Evolutionary conservation across 2,113 vertebrate genomes (phyloP), one percentile per base, ranked within the genome.

Genomic region (Pseudolaguvia tuberculata): DNA sequence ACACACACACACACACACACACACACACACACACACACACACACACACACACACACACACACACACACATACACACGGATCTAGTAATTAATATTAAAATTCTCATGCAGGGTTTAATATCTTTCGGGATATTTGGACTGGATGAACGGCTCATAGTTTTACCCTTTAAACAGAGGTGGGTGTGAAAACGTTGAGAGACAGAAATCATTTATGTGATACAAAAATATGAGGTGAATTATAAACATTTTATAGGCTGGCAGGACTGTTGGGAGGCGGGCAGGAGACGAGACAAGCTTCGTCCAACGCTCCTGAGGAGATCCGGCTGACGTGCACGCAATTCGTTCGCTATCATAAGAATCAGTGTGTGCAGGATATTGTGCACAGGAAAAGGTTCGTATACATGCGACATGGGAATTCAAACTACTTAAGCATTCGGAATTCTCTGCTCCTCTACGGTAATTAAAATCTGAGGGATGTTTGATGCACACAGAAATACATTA

Each of bases 251-350:
- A 98, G 95, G 78, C 83, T 98, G 84, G 89, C 91, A 61, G 87
- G 92, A 70, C 84, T 97, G 31, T 96, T 93, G 93, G 90, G 90
- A 85, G 91, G 92, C 67, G 42, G 70, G 2, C 81, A 82, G 23
- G 86, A 87, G 78, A 89, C 72, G 14, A 73, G 68, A 84, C 86
- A 69, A 80, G 73, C 45, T 25, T 89, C 86, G 81, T 88, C 85
- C 47, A 84, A 62, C 47, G 85, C 93, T 50, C 91, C 93, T n/a
- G 96, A 98, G 83, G 95, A 98, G 80, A 93, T 99, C 86, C 89
- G 93, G 55, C 93, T 98, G 92, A 97, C 96, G 55, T 96, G 97
- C 82, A 94, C 94, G 11, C 97, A 99, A 77, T 96, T 99, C 84
- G 91, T 98, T 62, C 93, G 85, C 70, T 99, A 97, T 86, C 97